Conservation (phyloP, 2,113 vertebrate genomes). For the Proteles cristata region DNA sequence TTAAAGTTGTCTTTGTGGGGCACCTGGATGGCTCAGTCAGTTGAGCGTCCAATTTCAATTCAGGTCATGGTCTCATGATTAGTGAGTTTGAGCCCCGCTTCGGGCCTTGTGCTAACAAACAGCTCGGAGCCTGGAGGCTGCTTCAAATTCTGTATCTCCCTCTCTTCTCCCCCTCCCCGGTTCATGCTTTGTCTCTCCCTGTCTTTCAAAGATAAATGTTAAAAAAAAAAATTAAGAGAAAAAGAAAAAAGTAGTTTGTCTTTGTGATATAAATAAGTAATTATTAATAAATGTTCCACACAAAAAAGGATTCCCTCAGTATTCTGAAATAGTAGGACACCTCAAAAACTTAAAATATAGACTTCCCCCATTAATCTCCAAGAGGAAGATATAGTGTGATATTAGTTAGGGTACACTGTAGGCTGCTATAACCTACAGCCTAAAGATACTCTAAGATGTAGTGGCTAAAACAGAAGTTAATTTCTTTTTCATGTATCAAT, state of each 20-base stretch:
- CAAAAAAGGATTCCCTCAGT: neutral
- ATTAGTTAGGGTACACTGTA: neutral
- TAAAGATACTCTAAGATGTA: neutral
- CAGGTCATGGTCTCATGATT: no score
- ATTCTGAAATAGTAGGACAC: neutral
- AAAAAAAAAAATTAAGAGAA: no score
- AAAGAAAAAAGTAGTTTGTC: no score
- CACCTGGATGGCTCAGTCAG: no score
- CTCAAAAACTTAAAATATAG: neutral
- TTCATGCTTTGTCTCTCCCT: no score
- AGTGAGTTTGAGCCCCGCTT: no score
- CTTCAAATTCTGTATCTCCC: no score
- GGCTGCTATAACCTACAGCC: neutral
- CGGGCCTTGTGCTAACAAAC: no score
- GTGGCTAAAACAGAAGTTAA: neutral
- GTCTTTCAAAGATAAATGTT: no score
- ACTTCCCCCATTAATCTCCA: neutral
- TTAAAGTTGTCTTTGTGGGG: neutral
- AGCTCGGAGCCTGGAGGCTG: no score
- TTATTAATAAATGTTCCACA: neutral
- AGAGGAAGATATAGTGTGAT: neutral
- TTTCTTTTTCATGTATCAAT: neutral
- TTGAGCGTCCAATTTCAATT: no score
- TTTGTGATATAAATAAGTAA: neutral
- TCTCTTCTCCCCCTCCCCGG: no score